phyloP scores from a whole-genome alignment of 2,888 invertebrate species.

The Merodon equestris region DNA sequence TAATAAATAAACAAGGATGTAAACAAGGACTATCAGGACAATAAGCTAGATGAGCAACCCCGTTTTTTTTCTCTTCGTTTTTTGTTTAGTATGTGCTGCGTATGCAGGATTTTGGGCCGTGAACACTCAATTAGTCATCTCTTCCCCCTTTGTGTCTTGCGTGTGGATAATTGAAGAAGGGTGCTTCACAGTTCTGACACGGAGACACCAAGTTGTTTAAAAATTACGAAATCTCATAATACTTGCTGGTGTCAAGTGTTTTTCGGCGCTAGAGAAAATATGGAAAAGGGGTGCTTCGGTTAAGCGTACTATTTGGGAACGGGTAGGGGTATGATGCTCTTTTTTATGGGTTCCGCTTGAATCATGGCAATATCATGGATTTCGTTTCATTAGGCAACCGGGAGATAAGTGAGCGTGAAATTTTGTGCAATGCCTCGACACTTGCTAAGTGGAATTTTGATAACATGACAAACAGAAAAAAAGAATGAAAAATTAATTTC shows the following conservation, averaged over 20 bases:
- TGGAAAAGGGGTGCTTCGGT: conserved; percentile 53
- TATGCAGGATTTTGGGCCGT: conserved; percentile 54
- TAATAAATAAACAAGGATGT: conserved; percentile 67
- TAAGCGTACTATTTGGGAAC: too few species aligned
- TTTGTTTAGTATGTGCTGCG: conserved; percentile 22
- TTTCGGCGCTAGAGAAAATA: conserved; percentile 5
- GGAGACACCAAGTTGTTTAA: conserved; percentile 53
- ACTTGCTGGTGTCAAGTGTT: conserved; percentile 59
- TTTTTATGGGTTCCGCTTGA: conserved; percentile 65
- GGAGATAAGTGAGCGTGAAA: conserved; percentile 64
- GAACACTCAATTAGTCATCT: conserved; percentile 68
- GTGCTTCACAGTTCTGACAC: conserved; percentile 36
- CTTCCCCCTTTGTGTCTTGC: conserved; percentile 19
- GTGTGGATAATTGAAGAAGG: conserved; percentile 56
- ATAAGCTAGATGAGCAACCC: conserved; percentile 48
- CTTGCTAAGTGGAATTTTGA: conserved; percentile 25
- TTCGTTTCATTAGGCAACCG: conserved; percentile 45
- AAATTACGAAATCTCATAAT: conserved; percentile 61
- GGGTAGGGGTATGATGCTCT: conserved; percentile 18
- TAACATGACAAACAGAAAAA: not conserved
- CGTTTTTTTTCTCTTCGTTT: conserved; percentile 12
- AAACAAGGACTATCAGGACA: conserved; percentile 60
- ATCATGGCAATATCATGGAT: conserved; percentile 50
- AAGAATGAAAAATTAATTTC: too few species aligned
- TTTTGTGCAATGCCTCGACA: conserved; percentile 29